Evolutionary conservation across 2,113 vertebrate species (phyloP), one percentile per base, ranked within the genome.

Genomic region (Psittacula cyanocephala): DNA sequence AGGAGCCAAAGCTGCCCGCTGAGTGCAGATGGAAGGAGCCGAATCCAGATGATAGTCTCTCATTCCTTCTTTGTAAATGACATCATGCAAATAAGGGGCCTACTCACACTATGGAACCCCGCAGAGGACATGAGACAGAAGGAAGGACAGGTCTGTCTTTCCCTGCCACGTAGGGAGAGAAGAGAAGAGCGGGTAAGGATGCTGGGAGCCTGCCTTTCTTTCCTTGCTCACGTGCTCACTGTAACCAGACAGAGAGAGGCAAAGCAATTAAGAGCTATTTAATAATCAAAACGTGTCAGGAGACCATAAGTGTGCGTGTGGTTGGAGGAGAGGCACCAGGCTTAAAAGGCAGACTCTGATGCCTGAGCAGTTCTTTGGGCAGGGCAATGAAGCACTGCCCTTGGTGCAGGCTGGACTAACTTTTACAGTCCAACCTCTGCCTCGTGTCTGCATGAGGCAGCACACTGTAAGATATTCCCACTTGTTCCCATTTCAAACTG

Each of bases 291-390:
- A 17, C 5, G 9, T 18, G 1, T 13, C 44, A 65, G 70, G 43
- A 88, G 70, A 60, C 19, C 6, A 0, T 47, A 74, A 39, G 16
- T 27, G 9, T 7, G 3, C 3, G 7, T 1, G 1, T 29, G 35
- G 28, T 77, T 28, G n/a, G 44, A 83, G n/a, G 31, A 86, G 46
- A 86, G 0, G 5, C 12, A 27, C 3, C 31, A 31, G 28, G 37
- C n/a, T 63, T 25, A 37, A 25, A 29, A 27, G 35, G 37, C 28
- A 80, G 79, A 57, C 35, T 10, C 17, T 43, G 47, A 20, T 29
- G 27, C 37, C 53, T 44, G 33, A 62, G 29, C 11, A 68, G 67
- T 27, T 52, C 13, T 68, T 71, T 13, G 50, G 33, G 7, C 46
- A 57, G 23, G 24, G 37, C 22, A 47, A n/a, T 1, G 5, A 41